Evolutionary conservation across 2,888 invertebrate genomes (phyloP), one percentile per base, ranked within the genome.

Genomic region (Pristionchus mayeri): DNA sequence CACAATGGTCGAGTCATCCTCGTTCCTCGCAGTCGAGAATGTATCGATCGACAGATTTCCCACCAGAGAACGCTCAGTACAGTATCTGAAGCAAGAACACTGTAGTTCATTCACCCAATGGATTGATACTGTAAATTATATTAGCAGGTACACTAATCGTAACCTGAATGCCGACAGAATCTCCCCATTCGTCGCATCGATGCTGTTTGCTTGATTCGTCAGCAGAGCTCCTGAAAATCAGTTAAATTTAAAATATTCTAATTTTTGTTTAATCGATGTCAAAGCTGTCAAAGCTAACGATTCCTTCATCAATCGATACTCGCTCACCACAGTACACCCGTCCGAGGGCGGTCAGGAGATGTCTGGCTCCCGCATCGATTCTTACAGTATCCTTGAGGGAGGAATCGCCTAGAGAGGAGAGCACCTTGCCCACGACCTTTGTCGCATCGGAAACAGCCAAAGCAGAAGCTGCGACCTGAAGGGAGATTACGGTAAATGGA

Each of bases 121-220:
- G 50, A 79, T 54, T 18, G 16, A 40, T 67, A 82, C 21, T 30
- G 34, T 52, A 54, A 34, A 21, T 27, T 16, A 3, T 6, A 84
- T 2, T 27, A 81, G 24, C 18, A 16, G n/a, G 3, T 40, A 50
- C 76, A 24, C 6, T 21, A 24, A 27, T 3, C 13, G 50, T 44
- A 30, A 89, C 85, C 89, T 85, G 76, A 87, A 87, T 13, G 90
- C 91, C 18, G 88, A 89, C 21, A 89, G 87, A 27, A 86, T 86
- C 82, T 91, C 91, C 16, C 57, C 54, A n/a, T 85, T 85, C n/a
- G 87, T 84, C 4, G 88, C 86, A n/a, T 75, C 84, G 9, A 87
- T 57, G 86, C 91, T 91, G 44, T 88, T 84, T 13, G 93, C 93
- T 86, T 93, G 93, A 48, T 93, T 93, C 30, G 93, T 85, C 83